A percentile compares a stretch with the other conserved stretches of the same genome.
These are phyloP conservation scores for Schizothorax lantsangensis DNA, from an alignment of 2,797 vertebrate genomes.

Conservation along the genomic window DNA sequence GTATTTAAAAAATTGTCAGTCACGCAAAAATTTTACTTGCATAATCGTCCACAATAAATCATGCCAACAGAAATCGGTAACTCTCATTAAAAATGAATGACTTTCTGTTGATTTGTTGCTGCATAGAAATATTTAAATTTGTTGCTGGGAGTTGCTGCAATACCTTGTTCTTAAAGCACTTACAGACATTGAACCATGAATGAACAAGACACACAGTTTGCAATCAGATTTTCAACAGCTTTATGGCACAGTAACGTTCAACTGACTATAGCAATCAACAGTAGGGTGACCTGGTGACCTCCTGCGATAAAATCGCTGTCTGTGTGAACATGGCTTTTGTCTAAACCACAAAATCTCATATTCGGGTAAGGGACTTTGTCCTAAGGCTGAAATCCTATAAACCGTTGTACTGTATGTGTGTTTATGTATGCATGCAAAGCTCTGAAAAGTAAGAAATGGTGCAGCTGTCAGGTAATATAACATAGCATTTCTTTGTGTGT, in stretches of 20 bases:
- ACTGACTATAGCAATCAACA: not conserved
- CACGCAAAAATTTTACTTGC: not conserved
- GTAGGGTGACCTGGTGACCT: not conserved
- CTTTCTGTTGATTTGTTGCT: not conserved
- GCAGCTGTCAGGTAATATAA: conserved; percentile 13
- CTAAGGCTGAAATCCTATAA: not conserved
- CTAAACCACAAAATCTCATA: not conserved
- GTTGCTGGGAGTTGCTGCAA: not conserved
- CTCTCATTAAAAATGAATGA: not conserved
- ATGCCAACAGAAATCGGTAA: not conserved
- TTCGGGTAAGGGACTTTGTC: not conserved
- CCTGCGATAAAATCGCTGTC: not conserved
- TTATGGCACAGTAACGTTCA: not conserved
- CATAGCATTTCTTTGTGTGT: not conserved
- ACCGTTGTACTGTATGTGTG: not conserved
- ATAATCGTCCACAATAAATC: not conserved
- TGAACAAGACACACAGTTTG: not conserved
- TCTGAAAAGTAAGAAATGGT: conserved; percentile 1
- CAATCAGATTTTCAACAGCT: not conserved
- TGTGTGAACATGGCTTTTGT: not conserved
- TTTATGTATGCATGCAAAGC: not conserved
- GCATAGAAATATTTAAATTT: not conserved
- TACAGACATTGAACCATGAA: not conserved
- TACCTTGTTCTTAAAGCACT: not conserved
- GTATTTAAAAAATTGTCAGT: not conserved